Percentiles rank a stretch among this genome's conserved stretches.
Evolutionary conservation across 2,888 invertebrate species (phyloP).

Genomic region (Apodemia mormo): DNA sequence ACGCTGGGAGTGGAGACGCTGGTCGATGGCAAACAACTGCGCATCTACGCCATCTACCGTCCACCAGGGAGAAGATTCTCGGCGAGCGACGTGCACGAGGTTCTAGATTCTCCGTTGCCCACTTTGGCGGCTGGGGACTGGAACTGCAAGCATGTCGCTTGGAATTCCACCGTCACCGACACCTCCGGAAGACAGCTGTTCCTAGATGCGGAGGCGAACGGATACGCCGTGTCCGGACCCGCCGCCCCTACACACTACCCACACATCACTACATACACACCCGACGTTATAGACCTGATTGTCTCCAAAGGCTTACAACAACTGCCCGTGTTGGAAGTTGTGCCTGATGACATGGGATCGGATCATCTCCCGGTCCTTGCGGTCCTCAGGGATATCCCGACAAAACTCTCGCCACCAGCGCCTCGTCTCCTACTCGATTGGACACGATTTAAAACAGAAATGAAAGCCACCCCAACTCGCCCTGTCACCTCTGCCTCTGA

Average conservation of each 20-base stretch:
- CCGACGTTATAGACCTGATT: not conserved
- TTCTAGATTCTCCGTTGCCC: not conserved
- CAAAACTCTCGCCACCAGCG: not conserved
- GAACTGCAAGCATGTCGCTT: not conserved
- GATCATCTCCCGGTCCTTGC: not conserved
- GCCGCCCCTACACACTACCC: not conserved
- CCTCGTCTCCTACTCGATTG: not conserved
- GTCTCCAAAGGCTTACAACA: not conserved
- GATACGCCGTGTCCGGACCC: not conserved
- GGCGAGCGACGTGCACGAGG: not conserved
- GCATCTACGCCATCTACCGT: not conserved
- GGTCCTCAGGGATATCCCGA: not conserved
- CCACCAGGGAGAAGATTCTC: not conserved
- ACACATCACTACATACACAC: not conserved
- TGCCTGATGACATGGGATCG: not conserved
- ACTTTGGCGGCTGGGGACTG: conserved; percentile 5
- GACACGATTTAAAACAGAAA: not conserved
- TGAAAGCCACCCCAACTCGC: not conserved
- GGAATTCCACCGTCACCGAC: not conserved
- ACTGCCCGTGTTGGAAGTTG: not conserved
- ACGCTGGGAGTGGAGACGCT: not conserved
- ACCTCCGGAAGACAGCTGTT: not conserved
- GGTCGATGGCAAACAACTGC: not conserved
- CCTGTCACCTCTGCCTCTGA: not conserved
- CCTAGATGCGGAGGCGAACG: not conserved